Percentiles rank a stretch among this genome's conserved stretches.
Conservation (phyloP, 92 coral and sea anemone species). For the Palythoa grandiflora region DNA sequence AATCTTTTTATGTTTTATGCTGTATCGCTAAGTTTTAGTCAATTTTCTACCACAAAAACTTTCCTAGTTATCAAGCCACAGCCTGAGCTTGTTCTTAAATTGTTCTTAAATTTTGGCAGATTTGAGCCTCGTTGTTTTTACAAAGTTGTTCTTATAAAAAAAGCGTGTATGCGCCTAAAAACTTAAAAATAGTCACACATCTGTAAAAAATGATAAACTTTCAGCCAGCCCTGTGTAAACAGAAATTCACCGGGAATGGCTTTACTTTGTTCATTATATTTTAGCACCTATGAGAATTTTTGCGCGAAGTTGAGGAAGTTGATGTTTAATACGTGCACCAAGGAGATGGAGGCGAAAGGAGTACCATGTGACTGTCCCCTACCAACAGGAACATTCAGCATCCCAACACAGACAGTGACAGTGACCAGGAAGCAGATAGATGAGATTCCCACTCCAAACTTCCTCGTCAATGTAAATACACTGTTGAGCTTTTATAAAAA, state of each 20-base stretch:
- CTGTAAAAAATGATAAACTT: too few species aligned
- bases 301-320: slow-evolving; percentile 33
- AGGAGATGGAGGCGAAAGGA: slow-evolving; percentile 57
- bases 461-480: slow-evolving; percentile 39
- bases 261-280: background rate
- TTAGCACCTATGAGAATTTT: slow-evolving; percentile 53
- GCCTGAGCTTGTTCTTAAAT: too few species aligned
- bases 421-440: slow-evolving; percentile 48
- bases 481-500: background rate
- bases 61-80: too few species aligned
- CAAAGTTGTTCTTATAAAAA: too few species aligned
- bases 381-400: slow-evolving; percentile 56
- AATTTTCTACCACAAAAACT: too few species aligned
- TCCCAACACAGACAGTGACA: slow-evolving; percentile 56
- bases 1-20: too few species aligned
- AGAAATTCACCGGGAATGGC: background rate
- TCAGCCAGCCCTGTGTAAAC: background rate
- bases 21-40: too few species aligned
- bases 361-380: slow-evolving; percentile 64
- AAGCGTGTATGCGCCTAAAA: too few species aligned
- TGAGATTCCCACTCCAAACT: slow-evolving; percentile 42
- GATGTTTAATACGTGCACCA: slow-evolving; percentile 60
- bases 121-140: too few species aligned
- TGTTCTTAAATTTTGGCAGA: too few species aligned
- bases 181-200: too few species aligned